Base-by-base conservation (phyloP, 1,140 invertebrate genomes). In the Drosophila neocordata region DNA sequence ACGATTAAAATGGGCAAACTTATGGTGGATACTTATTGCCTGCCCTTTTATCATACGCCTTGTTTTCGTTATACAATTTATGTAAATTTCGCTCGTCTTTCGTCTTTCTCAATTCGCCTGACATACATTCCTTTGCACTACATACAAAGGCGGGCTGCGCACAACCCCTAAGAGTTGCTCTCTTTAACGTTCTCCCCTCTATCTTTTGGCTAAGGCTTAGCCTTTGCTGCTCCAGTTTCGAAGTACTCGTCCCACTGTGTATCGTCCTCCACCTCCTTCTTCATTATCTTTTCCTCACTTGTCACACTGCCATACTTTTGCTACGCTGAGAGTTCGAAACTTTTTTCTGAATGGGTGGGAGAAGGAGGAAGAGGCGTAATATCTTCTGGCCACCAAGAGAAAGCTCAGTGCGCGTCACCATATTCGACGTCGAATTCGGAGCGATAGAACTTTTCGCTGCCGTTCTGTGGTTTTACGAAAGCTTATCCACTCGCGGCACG, bases 401-500 rank as follows among this genome's bases (percentile, higher is more conserved):
- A 89, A 85, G 77, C 85, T 89, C 57, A 15, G 61, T 67, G 48
- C 59, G 58, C 65, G 63, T 55, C 35, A 53, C 31, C 61, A 63
- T 8, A 34, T 60, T 44, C 37, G 51, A 22, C 35, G 27, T 48
- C 48, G 41, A 27, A 53, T 57, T 15, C 58, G 53, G 61, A 57
- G 69, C 55, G 66, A 57, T 67, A 78, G 79, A 82, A 79, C 53
- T 56, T 57, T 51, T 59, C 64, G 62, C 37, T 41, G 67, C 65
- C 53, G 35, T 57, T 51, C 44, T 59, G 62, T 31, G 27, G 67
- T 68, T 82, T 62, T 74, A 77, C 72, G 84, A 90, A 91, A 91
- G 89, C 89, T 91, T 89, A 91, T 85, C 75, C 82, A 89, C 85
- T 91, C 89, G 79, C 82, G 77, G 79, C 74, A 72, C 69, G 82